Conservation (phyloP, 2,113 vertebrate genomes). For the Sciurus niger region DNA sequence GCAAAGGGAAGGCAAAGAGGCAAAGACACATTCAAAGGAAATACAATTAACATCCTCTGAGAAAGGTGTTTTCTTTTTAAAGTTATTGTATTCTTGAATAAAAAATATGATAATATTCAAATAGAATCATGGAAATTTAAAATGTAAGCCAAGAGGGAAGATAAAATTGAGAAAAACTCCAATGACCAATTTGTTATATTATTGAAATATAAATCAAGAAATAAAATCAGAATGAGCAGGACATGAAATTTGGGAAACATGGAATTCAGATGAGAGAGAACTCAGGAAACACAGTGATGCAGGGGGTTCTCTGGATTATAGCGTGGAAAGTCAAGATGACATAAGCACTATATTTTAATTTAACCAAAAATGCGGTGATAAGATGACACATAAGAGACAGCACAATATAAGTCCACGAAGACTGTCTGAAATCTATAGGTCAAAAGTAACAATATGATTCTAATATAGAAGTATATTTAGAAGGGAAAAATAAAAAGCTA, state of each 20-base stretch:
- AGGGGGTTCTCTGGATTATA: neutral
- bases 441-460: slow-evolving; percentile 12
- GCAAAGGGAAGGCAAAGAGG: neutral
- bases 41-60: neutral
- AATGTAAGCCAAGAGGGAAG: neutral
- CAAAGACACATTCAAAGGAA: neutral
- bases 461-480: neutral
- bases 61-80: neutral
- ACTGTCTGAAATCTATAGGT: neutral
- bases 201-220: neutral
- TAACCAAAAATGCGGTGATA: neutral
- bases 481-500: neutral
- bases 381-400: neutral
- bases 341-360: neutral
- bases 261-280: neutral
- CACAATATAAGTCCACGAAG: neutral
- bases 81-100: neutral
- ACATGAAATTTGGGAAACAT: neutral
- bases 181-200: neutral
- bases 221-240: neutral
- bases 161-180: neutral
- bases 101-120: neutral
- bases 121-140: neutral
- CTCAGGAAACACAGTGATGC: neutral
- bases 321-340: neutral